phyloP scores from a whole-genome alignment of 2,888 invertebrate species.

The Sphinx pinastri region DNA sequence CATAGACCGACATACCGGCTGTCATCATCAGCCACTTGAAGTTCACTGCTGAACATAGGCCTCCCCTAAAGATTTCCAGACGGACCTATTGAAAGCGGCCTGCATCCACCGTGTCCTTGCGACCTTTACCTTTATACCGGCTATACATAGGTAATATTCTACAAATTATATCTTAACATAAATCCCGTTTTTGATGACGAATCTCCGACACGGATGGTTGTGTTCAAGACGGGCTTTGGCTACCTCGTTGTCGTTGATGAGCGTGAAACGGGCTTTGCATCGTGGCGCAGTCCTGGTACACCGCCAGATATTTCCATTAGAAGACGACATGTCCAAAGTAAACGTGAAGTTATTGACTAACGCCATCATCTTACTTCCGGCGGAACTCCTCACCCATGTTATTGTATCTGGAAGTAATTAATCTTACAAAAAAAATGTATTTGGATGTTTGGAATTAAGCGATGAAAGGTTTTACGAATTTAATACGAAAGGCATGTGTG shows the following conservation, averaged over 20 bases:
- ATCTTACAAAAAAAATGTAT: no score
- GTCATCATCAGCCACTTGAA: no score
- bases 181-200: slow-evolving; percentile 34
- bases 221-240: slow-evolving; percentile 59
- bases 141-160: no score
- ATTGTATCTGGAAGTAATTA: not conserved
- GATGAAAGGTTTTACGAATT: no score
- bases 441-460: no score
- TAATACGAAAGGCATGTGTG: no score
- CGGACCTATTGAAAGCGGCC: no score
- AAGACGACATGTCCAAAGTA: not conserved
- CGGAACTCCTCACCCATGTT: not conserved
- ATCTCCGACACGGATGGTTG: slow-evolving; percentile 56
- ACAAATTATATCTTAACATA: slow-evolving; percentile 17
- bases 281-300: slow-evolving; percentile 34
- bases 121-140: no score
- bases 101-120: no score
- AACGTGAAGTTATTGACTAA: not conserved
- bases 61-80: no score
- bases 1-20: no score
- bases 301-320: slow-evolving; percentile 32
- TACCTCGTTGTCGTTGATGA: slow-evolving; percentile 14
- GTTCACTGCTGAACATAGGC: no score
- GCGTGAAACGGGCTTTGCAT: slow-evolving; percentile 36
- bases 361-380: not conserved